Base-by-base conservation (phyloP, 2,797 vertebrate species). In the Sebastes taczanowskii region DNA sequence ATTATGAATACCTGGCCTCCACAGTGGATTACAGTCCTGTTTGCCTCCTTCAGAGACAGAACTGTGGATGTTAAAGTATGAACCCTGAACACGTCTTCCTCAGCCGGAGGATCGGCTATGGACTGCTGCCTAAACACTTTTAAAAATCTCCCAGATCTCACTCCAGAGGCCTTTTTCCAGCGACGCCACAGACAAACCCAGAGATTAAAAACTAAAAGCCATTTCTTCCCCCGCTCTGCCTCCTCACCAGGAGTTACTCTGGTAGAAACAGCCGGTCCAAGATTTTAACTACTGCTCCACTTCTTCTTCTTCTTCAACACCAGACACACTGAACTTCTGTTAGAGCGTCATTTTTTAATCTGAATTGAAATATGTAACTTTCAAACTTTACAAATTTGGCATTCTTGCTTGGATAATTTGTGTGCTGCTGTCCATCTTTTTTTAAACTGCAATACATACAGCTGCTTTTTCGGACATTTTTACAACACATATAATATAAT, bases 121-220 rank as follows among this genome's bases (percentile, higher is more conserved):
- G 74, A 74, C 64, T 69, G 61, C 58, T 52, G 65, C 58, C 58
- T 64, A 71, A 82, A 86, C 61, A 49, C 42, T 74, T 81, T 38
- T 56, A 66, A 78, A 82, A 27, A 49, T 2, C 20, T 63, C 38
- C 67, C 68, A 67, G 75, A 81, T 81, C 27, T 65, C 55, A 62
- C 72, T 77, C 52, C 8, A 35, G 78, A 81, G 72, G 68, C 72
- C 55, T 72, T 38, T 61, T 69, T 66, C n/a, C 59, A 76, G 46
- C 5, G 13, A 59, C 49, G 34, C 20, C 63, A 58, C 23, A 62
- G 72, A 82, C 68, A 66, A 78, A 75, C 18, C 38, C 5, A 30
- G n/a, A 81, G 56, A 84, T 82, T 80, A 67, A 74, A 75, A 74
- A 66, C 35, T 76, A 18, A 89, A 84, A 80, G 4, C 62, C 25